Percentiles rank a stretch among this genome's conserved stretches.
phyloP scores from a whole-genome alignment of 2,113 vertebrate species.

The Aspiorhynchus laticeps region DNA sequence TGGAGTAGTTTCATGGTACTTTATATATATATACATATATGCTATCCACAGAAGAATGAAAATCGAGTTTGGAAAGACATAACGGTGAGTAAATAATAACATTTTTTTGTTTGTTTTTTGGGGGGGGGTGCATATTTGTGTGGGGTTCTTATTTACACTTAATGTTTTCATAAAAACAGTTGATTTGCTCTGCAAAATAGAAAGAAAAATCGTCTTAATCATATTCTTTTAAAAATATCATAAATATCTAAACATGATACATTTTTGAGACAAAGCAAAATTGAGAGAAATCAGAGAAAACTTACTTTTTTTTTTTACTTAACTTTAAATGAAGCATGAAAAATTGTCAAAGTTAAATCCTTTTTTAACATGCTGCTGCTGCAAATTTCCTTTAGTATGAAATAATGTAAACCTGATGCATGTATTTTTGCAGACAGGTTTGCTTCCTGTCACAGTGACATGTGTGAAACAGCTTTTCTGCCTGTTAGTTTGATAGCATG shows the following conservation, averaged over 20 bases:
- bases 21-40: too few relatives aligned
- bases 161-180: too few relatives aligned
- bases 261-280: background rate
- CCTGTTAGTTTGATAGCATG: conserved; percentile 24
- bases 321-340: background rate
- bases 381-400: background rate
- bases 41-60: background rate
- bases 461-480: conserved; percentile 26
- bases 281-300: background rate
- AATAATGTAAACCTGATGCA: background rate
- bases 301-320: background rate
- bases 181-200: too few relatives aligned
- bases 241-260: too few relatives aligned
- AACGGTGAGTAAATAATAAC: too few relatives aligned
- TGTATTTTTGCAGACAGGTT: conserved; percentile 14
- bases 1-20: too few relatives aligned
- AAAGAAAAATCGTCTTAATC: background rate
- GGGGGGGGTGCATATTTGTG: too few relatives aligned
- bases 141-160: too few relatives aligned
- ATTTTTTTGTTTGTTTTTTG: too few relatives aligned
- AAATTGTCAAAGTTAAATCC: too few relatives aligned
- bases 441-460: conserved; percentile 2
- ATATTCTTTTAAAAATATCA: background rate
- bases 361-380: background rate
- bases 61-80: background rate